A percentile compares a stretch with the other conserved stretches of the same genome.
Evolutionary conservation across 2,113 vertebrate species (phyloP).

Genomic region (Canis aureus): DNA sequence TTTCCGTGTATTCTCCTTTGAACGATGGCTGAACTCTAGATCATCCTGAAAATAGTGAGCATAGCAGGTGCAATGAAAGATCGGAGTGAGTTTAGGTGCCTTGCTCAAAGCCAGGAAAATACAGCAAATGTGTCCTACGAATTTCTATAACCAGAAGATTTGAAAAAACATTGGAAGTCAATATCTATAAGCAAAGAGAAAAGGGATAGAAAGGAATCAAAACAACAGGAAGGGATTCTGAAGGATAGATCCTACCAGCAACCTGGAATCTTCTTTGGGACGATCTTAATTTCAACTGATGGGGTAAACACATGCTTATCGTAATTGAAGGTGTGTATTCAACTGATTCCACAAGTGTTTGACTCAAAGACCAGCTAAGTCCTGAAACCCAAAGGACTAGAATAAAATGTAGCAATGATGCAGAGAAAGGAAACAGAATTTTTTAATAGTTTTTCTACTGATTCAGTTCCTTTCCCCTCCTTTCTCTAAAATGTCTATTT

Average conservation of each 20-base stretch:
- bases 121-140: not conserved
- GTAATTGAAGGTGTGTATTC: not conserved
- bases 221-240: not conserved
- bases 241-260: conserved; percentile 4
- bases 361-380: not conserved
- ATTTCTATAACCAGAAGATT: not conserved
- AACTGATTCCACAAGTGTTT: not conserved
- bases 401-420: not conserved
- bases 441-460: not conserved
- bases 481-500: conserved; percentile 4
- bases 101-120: not conserved
- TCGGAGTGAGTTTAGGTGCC: not conserved
- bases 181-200: not conserved
- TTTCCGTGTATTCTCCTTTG: not conserved
- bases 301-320: not conserved
- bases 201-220: not conserved
- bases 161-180: not conserved
- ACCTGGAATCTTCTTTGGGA: not conserved
- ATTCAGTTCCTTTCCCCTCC: not conserved
- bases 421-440: not conserved
- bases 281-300: not conserved
- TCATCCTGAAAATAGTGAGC: not conserved
- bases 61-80: not conserved
- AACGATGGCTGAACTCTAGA: not conserved
- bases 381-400: conserved; percentile 13